phyloP scores from a whole-genome alignment of 2,113 vertebrate species.

The Kryptolebias marmoratus region DNA sequence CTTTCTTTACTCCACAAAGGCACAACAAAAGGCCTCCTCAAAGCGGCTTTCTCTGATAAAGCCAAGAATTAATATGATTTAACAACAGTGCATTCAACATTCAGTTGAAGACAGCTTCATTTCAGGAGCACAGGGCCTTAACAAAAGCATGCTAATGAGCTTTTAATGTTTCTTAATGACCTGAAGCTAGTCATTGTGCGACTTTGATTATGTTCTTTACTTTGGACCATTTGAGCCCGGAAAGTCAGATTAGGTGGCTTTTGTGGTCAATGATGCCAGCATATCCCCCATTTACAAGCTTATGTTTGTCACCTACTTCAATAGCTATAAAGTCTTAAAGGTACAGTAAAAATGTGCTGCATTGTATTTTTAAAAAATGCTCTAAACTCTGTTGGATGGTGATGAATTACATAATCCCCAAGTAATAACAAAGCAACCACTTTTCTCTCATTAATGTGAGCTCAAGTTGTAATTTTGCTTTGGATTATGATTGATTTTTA shows the following conservation, averaged over 20 bases:
- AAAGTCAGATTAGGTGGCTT: slow-evolving; percentile 30
- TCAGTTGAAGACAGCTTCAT: slow-evolving; percentile 44
- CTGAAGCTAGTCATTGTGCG: slow-evolving; percentile 23
- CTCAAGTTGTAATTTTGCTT: slow-evolving; percentile 48
- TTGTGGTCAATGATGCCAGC: slow-evolving; percentile 40
- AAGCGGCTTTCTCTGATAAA: slow-evolving; percentile 28
- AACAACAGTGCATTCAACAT: slow-evolving; percentile 25
- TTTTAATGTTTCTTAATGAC: slow-evolving; percentile 73
- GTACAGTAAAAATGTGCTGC: slow-evolving; percentile 7
- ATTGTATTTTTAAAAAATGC: slow-evolving; percentile 1
- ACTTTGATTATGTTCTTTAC: slow-evolving; percentile 45
- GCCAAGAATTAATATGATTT: slow-evolving; percentile 51
- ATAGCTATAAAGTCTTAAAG: slow-evolving; percentile 18
- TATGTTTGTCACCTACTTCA: slow-evolving; percentile 10
- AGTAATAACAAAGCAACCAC: slow-evolving; percentile 47
- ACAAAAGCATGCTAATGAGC: slow-evolving; percentile 62
- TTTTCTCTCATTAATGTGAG: slow-evolving; percentile 38
- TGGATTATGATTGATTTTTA: slow-evolving; percentile 58
- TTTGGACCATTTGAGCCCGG: slow-evolving; percentile 49
- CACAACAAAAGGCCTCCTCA: slow-evolving; percentile 11
- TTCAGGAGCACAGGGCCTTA: slow-evolving; percentile 42
- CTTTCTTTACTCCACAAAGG: slow-evolving; percentile 32
- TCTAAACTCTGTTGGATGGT: slow-evolving; percentile 21
- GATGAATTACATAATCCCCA: slow-evolving; percentile 32
- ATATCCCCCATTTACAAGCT: slow-evolving; percentile 32